Base-by-base conservation (phyloP, 2,797 vertebrate genomes). In the Sebastes itinus region DNA sequence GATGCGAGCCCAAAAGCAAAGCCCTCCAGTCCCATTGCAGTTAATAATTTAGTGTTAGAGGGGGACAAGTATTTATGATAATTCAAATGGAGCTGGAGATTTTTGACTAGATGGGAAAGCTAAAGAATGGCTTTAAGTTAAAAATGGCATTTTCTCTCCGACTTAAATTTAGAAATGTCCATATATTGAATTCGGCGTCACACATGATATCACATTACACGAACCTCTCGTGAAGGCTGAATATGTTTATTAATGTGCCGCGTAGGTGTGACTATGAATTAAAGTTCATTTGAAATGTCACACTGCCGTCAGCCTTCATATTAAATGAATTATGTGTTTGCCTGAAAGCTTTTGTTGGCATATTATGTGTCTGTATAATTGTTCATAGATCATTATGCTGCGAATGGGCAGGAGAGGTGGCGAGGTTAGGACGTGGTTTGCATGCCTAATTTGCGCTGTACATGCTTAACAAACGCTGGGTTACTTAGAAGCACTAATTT, bases 31-130 rank as follows among this genome's bases (percentile, higher is more conserved):
- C 94, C 94, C 93, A 93, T 93, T 92, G 86, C 91, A 89, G 90
- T 96, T 94, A 96, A 95, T 95, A 92, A 96, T 96, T 95, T 92
- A 95, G 87, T 73, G 88, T 91, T 92, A 61, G 89, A 85, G 71
- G 69, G 69, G 62, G 80, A 86, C 82, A 69, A 80, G 85, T 92
- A 93, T 92, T 94, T 92, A 94, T 94, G 87, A 87, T 92, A 85
- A 92, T 92, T 90, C 81, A 84, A 78, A 87, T 86, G 73, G 88
- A 88, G 83, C 65, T 61, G 87, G 74, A 86, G 84, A 85, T 79
- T 82, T 85, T 75, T 22, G 66, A 87, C 81, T 71, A 25, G 61
- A 87, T 46, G 74, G 81, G 67, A 86, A 82, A 71, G 69, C 84
- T 79, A 74, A 91, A 84, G 80, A 90, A 88, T 75, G 83, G 68